Percentiles rank a stretch among this genome's conserved stretches.
phyloP scores from a whole-genome alignment of 2,113 vertebrate species.

The Daubentonia madagascariensis region DNA sequence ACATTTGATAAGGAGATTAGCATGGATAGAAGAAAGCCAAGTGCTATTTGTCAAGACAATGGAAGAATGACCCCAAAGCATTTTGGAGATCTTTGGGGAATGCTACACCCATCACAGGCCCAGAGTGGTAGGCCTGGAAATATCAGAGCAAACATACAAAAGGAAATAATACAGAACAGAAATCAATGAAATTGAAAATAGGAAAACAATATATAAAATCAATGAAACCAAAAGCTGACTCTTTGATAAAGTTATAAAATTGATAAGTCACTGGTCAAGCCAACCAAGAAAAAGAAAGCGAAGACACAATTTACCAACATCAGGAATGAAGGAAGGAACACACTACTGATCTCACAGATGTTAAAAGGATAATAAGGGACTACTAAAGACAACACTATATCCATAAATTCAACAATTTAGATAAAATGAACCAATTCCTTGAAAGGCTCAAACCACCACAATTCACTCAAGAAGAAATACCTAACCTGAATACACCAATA shows the following conservation, averaged over 20 bases:
- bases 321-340: not conserved
- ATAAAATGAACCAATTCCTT: not conserved
- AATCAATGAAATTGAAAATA: not conserved
- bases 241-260: not conserved
- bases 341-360: not conserved
- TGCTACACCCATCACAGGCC: not conserved
- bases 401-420: not conserved
- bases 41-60: not conserved
- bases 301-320: not conserved
- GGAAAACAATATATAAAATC: not conserved
- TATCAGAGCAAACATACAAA: not conserved
- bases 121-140: not conserved
- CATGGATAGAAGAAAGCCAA: not conserved
- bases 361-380: not conserved
- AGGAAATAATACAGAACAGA: not conserved
- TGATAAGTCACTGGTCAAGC: not conserved
- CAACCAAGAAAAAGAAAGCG: not conserved
- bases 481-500: not conserved
- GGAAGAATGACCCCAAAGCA: not conserved
- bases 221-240: not conserved
- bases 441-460: not conserved
- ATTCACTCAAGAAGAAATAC: not conserved
- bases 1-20: not conserved
- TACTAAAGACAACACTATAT: not conserved
- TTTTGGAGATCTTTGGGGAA: not conserved